Evolutionary conservation across 2,888 invertebrate genomes (phyloP).

Genomic region (Lithophane ornitopus): DNA sequence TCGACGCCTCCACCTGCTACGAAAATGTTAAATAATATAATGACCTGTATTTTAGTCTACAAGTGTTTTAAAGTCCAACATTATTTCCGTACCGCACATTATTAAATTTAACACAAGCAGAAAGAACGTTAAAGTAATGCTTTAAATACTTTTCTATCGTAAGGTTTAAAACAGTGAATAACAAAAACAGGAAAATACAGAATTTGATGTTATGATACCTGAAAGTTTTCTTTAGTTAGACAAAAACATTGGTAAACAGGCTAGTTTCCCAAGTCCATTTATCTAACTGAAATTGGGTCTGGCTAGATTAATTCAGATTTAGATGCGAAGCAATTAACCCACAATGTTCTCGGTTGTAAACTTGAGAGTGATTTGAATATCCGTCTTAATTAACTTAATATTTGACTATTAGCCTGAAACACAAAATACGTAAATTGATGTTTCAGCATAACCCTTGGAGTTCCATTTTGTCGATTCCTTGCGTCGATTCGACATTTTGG

Average conservation of each 20-base stretch:
- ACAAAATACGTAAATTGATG: slow-evolving; percentile 5
- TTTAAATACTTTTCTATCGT: not conserved
- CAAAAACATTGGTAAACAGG: not conserved
- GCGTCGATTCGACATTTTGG: not conserved
- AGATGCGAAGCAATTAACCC: slow-evolving; percentile 45
- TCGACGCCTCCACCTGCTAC: not conserved
- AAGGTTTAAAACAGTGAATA: not conserved
- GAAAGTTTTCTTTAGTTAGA: not conserved
- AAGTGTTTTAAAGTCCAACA: not conserved
- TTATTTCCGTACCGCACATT: not conserved
- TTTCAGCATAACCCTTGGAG: not conserved
- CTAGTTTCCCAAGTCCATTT: slow-evolving; percentile 1
- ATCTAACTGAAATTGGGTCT: not conserved
- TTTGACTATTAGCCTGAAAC: slow-evolving; percentile 10
- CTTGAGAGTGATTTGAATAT: slow-evolving; percentile 35
- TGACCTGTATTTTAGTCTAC: not conserved
- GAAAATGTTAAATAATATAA: not conserved
- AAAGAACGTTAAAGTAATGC: not conserved
- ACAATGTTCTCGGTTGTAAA: slow-evolving; percentile 27
- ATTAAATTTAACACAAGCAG: not conserved
- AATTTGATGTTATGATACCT: not conserved
- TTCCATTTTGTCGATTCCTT: slow-evolving; percentile 3
- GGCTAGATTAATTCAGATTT: slow-evolving; percentile 29
- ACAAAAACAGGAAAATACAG: not conserved
- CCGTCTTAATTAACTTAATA: slow-evolving; percentile 20